These are phyloP conservation scores for Myotis daubentonii DNA, from an alignment of 2,797 vertebrate species.

Conservation along the genomic window DNA sequence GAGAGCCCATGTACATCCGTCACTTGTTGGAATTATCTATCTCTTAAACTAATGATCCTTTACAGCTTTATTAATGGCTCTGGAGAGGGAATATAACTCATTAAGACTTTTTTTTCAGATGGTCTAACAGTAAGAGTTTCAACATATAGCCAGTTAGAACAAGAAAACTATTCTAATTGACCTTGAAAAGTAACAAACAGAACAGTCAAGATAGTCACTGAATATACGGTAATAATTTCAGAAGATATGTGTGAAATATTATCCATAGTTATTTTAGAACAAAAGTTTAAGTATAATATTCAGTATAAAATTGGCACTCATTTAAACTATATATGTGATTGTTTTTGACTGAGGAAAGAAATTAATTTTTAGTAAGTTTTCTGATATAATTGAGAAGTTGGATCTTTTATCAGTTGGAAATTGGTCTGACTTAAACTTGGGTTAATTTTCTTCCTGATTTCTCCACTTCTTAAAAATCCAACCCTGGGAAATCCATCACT, in stretches of 20 bases:
- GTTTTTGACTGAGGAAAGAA: background rate
- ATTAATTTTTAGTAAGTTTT: background rate
- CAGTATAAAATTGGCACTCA: background rate
- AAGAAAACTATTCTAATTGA: constrained; percentile 36
- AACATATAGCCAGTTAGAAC: background rate
- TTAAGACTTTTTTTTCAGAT: background rate
- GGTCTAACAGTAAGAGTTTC: constrained; percentile 31
- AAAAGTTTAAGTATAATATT: background rate
- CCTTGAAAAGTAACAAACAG: constrained; percentile 15
- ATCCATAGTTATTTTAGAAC: background rate
- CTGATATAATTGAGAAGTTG: background rate
- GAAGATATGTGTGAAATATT: background rate
- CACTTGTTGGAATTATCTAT: background rate
- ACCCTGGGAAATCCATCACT: too few species aligned
- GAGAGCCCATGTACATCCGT: background rate
- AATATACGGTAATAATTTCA: constrained; percentile 3
- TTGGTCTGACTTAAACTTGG: background rate
- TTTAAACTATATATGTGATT: background rate
- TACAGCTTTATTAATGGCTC: background rate
- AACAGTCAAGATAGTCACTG: background rate
- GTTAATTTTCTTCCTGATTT: background rate
- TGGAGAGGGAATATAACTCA: background rate
- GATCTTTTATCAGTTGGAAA: background rate
- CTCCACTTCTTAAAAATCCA: background rate
- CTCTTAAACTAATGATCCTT: background rate